Percentiles rank a stretch among this genome's conserved stretches.
Conservation (phyloP, 2,888 invertebrate species). For the Clostera curtula region DNA sequence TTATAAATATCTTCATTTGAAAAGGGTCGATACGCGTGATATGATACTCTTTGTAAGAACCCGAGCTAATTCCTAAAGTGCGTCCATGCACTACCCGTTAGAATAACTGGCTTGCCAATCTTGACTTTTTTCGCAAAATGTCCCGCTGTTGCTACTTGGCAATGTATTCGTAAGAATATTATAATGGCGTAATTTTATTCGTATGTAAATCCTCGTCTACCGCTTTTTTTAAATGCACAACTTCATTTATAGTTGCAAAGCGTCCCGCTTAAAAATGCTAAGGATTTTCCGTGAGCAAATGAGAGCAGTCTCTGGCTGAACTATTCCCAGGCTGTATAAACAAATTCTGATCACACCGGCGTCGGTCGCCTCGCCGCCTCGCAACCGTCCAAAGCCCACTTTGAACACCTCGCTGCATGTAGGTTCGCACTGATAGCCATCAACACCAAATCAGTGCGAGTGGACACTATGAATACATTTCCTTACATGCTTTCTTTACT, state of each 20-base stretch:
- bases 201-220: conserved; percentile 43
- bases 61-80: neutral
- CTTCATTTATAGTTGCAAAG: conserved; percentile 61
- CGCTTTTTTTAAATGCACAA: conserved; percentile 47
- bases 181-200: conserved; percentile 45
- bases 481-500: conserved; percentile 4
- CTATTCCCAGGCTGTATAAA: conserved; percentile 65
- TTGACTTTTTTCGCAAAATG: conserved; percentile 17
- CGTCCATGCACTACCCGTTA: neutral
- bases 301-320: conserved; percentile 55
- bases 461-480: conserved; percentile 11
- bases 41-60: no score
- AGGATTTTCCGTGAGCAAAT: conserved; percentile 61
- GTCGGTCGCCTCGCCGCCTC: conserved; percentile 26
- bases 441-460: conserved; percentile 15
- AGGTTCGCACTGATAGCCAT: conserved; percentile 18
- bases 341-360: conserved; percentile 65
- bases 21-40: no score
- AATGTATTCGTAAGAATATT: conserved; percentile 24
- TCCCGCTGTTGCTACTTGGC: conserved; percentile 23
- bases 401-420: conserved; percentile 20
- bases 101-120: conserved; percentile 8
- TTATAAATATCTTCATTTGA: no score
- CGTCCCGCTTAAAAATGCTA: conserved; percentile 61
- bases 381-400: conserved; percentile 25